phyloP scores from a whole-genome alignment of 35 echinoderm and acorn worm genomes.

The Chiridota heheva region DNA sequence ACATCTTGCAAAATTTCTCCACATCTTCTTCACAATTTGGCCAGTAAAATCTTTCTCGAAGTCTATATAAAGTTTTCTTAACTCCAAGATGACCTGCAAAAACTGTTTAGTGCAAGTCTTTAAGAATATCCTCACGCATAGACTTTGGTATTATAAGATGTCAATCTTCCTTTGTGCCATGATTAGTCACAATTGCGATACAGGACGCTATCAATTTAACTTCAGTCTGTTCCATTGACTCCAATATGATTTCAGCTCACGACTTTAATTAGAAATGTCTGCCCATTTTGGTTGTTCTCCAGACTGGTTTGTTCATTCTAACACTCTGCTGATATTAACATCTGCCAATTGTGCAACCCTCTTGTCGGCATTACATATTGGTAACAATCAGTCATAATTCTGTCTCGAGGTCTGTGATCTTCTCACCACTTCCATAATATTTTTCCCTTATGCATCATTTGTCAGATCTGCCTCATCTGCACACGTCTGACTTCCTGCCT shows the following conservation, averaged over 20 bases:
- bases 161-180: slow-evolving; percentile 16
- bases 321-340: background rate
- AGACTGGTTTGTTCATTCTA: background rate
- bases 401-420: background rate
- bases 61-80: slow-evolving; percentile 4
- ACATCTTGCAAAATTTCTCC: background rate
- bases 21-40: too few species aligned
- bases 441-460: background rate
- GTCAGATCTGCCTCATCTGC: too few species aligned
- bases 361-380: background rate
- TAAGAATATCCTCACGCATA: background rate
- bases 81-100: slow-evolving; percentile 30
- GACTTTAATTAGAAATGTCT: background rate
- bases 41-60: too few species aligned
- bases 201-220: background rate
- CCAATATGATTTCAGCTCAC: slow-evolving; percentile 18
- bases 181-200: background rate
- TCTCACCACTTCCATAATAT: background rate
- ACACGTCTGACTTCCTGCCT: background rate
- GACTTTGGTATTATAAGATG: slow-evolving; percentile 17
- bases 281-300: background rate
- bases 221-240: slow-evolving; percentile 25
- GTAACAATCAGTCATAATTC: background rate
- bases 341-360: background rate
- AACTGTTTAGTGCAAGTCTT: background rate